A percentile compares a stretch with the other conserved stretches of the same genome.
phyloP scores from a whole-genome alignment of 2,888 invertebrate genomes.

The Caenorhabditis angaria region DNA sequence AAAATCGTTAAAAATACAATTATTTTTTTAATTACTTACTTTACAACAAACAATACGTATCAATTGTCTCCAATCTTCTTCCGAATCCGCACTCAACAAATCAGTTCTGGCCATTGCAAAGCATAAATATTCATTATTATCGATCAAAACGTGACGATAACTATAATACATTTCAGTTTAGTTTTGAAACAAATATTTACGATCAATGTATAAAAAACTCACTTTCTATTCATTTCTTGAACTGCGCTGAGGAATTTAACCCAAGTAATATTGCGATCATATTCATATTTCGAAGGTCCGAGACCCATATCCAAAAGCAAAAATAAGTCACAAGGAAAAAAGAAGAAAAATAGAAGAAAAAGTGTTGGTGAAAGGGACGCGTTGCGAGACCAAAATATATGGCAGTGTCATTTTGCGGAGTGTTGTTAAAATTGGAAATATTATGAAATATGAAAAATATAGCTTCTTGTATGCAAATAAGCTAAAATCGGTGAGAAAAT shows the following conservation, averaged over 20 bases:
- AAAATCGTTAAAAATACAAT: background rate
- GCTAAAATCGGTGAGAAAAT: no score
- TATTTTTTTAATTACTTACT: conserved; percentile 13
- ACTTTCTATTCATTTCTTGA: conserved; percentile 45
- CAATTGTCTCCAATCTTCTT: conserved; percentile 30
- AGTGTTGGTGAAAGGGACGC: background rate
- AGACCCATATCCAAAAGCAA: background rate
- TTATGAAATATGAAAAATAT: no score
- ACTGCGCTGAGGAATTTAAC: conserved; percentile 28
- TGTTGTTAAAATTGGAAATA: no score
- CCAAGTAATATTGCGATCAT: conserved; percentile 15
- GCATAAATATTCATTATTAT: conserved; percentile 38
- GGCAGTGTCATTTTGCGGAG: background rate
- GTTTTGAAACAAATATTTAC: background rate
- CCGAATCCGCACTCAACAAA: conserved; percentile 7
- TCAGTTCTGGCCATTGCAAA: conserved; percentile 36
- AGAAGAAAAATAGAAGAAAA: background rate
- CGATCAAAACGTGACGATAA: conserved; percentile 26
- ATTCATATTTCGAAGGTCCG: background rate
- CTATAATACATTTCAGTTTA: conserved; percentile 18
- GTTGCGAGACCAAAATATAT: background rate
- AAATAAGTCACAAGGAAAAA: background rate
- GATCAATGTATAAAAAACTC: conserved; percentile 16
- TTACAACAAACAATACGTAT: conserved; percentile 44
- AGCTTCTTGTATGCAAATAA: no score